Evolutionary conservation across 2,888 invertebrate species (phyloP).

Genomic region (Apomyelois bistriatella): DNA sequence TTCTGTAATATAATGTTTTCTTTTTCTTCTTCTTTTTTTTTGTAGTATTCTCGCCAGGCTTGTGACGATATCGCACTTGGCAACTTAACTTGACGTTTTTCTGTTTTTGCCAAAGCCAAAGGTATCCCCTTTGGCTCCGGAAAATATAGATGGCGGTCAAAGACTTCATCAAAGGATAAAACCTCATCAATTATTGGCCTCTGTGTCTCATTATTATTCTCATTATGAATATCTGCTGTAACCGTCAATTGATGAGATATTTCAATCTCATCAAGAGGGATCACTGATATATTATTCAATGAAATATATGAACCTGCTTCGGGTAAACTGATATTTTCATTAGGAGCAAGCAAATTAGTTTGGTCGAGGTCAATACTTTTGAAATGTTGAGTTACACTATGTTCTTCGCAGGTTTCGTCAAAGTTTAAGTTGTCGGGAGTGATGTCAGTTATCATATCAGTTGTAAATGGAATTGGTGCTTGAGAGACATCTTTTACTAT

Average conservation of each 20-base stretch:
- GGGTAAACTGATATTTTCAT: neutral
- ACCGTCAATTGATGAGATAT: neutral
- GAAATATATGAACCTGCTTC: neutral
- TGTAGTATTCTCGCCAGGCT: neutral
- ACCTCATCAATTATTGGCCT: neutral
- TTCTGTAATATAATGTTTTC: neutral
- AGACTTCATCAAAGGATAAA: neutral
- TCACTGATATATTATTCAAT: neutral
- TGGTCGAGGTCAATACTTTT: too few species aligned
- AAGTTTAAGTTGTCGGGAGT: too few species aligned
- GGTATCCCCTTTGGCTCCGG: too few species aligned
- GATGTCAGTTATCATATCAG: too few species aligned
- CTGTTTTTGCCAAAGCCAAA: neutral
- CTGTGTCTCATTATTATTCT: neutral
- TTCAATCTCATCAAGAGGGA: neutral
- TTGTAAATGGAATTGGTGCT: too few species aligned
- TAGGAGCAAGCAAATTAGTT: too few species aligned
- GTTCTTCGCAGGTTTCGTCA: too few species aligned
- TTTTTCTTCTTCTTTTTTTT: neutral
- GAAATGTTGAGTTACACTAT: too few species aligned
- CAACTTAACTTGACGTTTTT: neutral
- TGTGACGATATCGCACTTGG: neutral
- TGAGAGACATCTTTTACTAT: too few species aligned
- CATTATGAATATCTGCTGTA: constrained; percentile 1
- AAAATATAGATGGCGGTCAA: neutral